Conservation (phyloP, 2,113 vertebrate genomes). For the Corythoichthys intestinalis region DNA sequence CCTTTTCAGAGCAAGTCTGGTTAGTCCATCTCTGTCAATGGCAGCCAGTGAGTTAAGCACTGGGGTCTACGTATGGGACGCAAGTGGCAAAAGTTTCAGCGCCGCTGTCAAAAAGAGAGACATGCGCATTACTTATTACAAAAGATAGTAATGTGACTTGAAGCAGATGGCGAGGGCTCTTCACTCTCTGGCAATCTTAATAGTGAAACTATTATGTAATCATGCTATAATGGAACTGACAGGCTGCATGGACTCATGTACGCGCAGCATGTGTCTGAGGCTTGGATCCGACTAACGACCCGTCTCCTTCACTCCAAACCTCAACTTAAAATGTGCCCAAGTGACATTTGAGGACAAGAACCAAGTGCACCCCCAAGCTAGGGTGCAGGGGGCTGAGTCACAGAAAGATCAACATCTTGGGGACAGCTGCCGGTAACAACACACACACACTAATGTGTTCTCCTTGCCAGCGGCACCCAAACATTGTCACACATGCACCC, state of each 20-base stretch:
- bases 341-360: background rate
- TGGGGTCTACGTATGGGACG: background rate
- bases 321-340: slow-evolving; percentile 1
- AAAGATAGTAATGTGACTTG: slow-evolving; percentile 14
- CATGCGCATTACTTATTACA: slow-evolving; percentile 17
- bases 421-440: slow-evolving; percentile 40
- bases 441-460: slow-evolving; percentile 25
- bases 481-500: slow-evolving; percentile 19
- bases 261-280: slow-evolving; percentile 9
- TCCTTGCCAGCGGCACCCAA: slow-evolving; percentile 24
- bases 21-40: too few relatives aligned
- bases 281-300: slow-evolving; percentile 17
- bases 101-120: slow-evolving; percentile 3
- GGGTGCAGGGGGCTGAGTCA: slow-evolving; percentile 43
- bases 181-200: slow-evolving; percentile 19
- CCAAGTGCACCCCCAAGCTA: slow-evolving; percentile 20
- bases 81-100: slow-evolving; percentile 17
- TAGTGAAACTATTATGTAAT: slow-evolving; percentile 32
- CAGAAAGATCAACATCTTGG: slow-evolving; percentile 31
- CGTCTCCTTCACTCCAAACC: slow-evolving; percentile 14
- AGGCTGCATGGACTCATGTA: slow-evolving; percentile 14
- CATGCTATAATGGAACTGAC: slow-evolving; percentile 24
- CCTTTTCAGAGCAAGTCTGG: too few relatives aligned
- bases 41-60: background rate
- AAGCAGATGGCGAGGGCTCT: slow-evolving; percentile 20